Percentiles rank a stretch among this genome's conserved stretches.
Evolutionary conservation across 2,113 vertebrate species (phyloP).

Genomic region (Gopherus evgoodei): DNA sequence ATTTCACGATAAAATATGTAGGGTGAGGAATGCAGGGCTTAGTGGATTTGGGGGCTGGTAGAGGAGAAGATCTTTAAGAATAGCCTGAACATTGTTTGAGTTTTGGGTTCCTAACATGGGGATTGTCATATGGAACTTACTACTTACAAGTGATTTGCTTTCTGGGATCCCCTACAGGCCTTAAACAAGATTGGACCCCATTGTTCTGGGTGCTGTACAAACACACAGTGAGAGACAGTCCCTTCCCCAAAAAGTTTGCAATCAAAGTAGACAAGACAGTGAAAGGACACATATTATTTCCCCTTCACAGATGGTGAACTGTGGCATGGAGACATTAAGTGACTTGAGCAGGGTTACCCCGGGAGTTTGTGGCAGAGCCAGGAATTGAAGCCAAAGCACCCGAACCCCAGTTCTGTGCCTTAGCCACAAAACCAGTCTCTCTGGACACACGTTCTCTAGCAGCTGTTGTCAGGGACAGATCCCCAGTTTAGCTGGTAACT

Average conservation of each 20-base stretch:
- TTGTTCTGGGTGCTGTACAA: background rate
- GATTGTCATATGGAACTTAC: background rate
- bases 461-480: background rate
- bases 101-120: background rate
- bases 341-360: background rate
- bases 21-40: background rate
- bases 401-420: background rate
- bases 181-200: background rate
- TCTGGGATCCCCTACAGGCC: background rate
- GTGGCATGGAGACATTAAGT: background rate
- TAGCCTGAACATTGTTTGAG: background rate
- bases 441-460: background rate
- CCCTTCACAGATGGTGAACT: accelerated
- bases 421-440: background rate
- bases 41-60: background rate
- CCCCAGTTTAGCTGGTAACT: background rate
- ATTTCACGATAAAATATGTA: background rate
- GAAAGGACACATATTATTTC: background rate
- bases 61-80: background rate
- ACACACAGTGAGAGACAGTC: accelerated
- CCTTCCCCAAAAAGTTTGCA: background rate
- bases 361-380: background rate
- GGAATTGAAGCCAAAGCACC: background rate
- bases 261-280: background rate
- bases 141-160: background rate